Base-by-base conservation (phyloP, 2,113 vertebrate species). In the Synchiropus splendidus region DNA sequence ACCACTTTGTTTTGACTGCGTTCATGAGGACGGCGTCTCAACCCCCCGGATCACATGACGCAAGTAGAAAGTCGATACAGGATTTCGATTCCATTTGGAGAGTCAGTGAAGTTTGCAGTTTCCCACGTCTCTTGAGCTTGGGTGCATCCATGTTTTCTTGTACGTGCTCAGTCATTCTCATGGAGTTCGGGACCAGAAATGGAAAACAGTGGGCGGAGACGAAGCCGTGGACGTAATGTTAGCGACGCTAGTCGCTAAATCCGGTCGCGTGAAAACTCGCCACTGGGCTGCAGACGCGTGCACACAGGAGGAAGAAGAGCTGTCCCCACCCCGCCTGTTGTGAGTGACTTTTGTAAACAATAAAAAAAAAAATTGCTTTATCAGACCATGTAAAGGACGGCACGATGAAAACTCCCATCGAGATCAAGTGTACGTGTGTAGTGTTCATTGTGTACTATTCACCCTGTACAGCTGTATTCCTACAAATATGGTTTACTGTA, bases 401-500 rank as follows among this genome's bases (percentile, higher is more conserved):
- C 87, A 91, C 87, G 83, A 85, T 75, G 89, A 89, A 86, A 84
- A 86, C 79, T 82, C 87, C 89, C 89, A 89, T 91, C 88, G 86
- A 89, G 89, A 86, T 90, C 88, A 89, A 92, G 74, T 94, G 92
- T 87, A 89, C 89, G 88, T 93, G 92, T 97, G 90, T 97, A 90
- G 94, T 96, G 92, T 92, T 97, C 90, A 89, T 89, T 90, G 92
- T 96, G 95, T 94, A 95, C 90, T 93, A 73, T 78, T 74, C 94
- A 95, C 90, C 92, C 86, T 97, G 92, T 98, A 98, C 93, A 97
- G 94, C 87, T 96, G 90, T 94, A 94, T 92, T 90, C 92, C 92
- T 97, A 97, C 94, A 97, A 94, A 97, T 97, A 95, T 95, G 93
- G 92, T 97, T 94, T 90, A 91, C 93, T 97, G 92, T 94, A 97